phyloP scores from a whole-genome alignment of 2,888 invertebrate species.

The Syrphus vitripennis region DNA sequence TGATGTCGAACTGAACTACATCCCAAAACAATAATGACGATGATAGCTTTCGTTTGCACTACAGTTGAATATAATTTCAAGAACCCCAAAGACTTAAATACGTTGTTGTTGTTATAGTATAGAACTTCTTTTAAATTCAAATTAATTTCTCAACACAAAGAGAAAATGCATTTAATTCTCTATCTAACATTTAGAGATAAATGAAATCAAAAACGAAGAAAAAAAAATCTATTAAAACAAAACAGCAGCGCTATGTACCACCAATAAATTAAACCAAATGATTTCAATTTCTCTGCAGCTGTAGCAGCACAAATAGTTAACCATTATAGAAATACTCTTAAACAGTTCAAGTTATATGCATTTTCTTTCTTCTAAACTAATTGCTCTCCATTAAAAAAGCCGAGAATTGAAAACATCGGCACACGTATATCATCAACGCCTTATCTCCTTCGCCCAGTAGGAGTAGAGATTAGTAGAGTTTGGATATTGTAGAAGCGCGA shows the following conservation, averaged over 20 bases:
- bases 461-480: too few relatives aligned
- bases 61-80: too few relatives aligned
- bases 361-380: slow-evolving; percentile 21
- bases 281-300: not conserved
- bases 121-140: not conserved
- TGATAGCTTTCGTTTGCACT: slow-evolving; percentile 46
- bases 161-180: slow-evolving; percentile 48
- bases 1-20: slow-evolving; percentile 62
- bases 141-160: slow-evolving; percentile 1
- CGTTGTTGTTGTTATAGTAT: not conserved
- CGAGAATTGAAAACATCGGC: slow-evolving; percentile 1
- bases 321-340: not conserved
- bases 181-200: not conserved
- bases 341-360: not conserved
- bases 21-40: slow-evolving; percentile 45
- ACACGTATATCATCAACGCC: not conserved
- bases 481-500: not conserved
- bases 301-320: too few relatives aligned
- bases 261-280: slow-evolving; percentile 12
- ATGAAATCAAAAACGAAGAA: slow-evolving; percentile 6
- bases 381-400: slow-evolving; percentile 40
- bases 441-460: slow-evolving; percentile 30
- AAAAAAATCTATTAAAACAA: not conserved
- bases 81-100: not conserved
- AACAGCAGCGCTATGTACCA: not conserved